These are phyloP conservation scores for Meloe dianella DNA, from an alignment of 2,888 invertebrate species.

Conservation along the genomic window DNA sequence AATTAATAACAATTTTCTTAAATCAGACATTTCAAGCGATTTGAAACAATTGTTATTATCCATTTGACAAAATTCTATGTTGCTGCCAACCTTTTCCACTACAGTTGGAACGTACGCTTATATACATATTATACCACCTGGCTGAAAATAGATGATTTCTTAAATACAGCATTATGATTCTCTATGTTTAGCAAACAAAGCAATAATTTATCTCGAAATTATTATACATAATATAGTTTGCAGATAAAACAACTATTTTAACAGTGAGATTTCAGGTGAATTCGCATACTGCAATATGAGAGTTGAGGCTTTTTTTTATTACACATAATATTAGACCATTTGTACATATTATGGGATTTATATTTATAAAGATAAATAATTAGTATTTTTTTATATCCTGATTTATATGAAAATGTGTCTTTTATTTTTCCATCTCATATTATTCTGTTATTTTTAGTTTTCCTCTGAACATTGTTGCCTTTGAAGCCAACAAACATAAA, in stretches of 20 bases:
- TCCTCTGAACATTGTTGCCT: not conserved
- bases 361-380: not conserved
- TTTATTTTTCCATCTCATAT: not conserved
- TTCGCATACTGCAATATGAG: not conserved
- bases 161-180: conserved; percentile 14
- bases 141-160: conserved; percentile 6
- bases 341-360: not conserved
- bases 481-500: not conserved
- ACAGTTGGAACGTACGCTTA: not conserved
- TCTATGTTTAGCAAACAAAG: conserved; percentile 9
- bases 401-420: not conserved
- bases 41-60: conserved; percentile 7
- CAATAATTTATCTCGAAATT: not conserved
- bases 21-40: not conserved
- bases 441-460: not conserved
- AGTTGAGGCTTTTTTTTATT: not conserved
- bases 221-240: not conserved
- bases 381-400: not conserved
- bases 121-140: conserved; percentile 6
- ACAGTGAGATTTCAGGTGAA: conserved; percentile 11
- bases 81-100: not conserved
- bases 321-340: not conserved
- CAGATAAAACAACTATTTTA: not conserved
- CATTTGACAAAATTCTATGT: conserved; percentile 10
- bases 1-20: not conserved